Conservation (phyloP, 2,113 vertebrate genomes). For the Actenoides hombroni region DNA sequence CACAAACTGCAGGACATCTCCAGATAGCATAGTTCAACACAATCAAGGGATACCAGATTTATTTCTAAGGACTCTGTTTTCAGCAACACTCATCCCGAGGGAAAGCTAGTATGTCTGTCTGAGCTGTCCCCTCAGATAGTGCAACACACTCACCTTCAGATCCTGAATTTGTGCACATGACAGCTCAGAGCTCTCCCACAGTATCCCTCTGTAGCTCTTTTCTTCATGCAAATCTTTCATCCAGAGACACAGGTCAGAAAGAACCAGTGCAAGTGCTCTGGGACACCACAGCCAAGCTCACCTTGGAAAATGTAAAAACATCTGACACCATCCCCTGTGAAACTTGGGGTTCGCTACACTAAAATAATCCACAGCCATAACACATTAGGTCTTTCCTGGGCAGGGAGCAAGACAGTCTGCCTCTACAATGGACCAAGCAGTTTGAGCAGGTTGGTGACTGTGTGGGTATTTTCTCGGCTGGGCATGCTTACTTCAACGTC, state of each 20-base stretch:
- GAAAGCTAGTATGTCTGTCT: neutral
- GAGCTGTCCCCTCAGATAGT: neutral
- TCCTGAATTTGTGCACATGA: neutral
- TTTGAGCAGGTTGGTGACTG: neutral
- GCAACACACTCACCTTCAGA: neutral
- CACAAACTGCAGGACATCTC: neutral
- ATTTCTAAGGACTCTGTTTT: neutral
- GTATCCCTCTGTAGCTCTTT: neutral
- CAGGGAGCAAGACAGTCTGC: neutral
- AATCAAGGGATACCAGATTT: neutral
- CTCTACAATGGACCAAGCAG: neutral
- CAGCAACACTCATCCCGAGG: neutral
- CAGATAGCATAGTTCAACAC: neutral
- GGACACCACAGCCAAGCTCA: neutral
- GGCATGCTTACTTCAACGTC: neutral
- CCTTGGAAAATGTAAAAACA: fast-evolving
- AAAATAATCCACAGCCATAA: neutral
- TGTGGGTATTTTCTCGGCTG: neutral
- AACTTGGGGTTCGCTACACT: neutral
- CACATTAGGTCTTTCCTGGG: neutral
- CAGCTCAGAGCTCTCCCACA: neutral
- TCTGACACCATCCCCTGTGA: neutral
- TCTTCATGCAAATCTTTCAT: neutral
- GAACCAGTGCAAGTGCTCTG: neutral
- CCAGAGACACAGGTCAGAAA: neutral